Percentiles rank a stretch among this genome's conserved stretches.
Conservation (phyloP, 2,113 vertebrate genomes). For the Cavia aperea region DNA sequence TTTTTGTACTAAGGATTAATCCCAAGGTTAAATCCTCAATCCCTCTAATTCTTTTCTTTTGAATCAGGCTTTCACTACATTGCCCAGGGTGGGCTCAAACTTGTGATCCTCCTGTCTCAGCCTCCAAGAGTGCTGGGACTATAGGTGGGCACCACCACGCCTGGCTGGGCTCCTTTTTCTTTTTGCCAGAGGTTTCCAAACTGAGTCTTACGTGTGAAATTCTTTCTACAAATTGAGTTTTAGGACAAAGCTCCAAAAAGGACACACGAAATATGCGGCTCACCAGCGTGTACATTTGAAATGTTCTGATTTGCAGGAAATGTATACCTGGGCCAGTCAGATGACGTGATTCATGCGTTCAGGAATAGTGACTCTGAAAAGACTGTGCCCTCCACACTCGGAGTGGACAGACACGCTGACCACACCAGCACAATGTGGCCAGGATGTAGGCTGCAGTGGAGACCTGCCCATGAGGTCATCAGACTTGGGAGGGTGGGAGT, state of each 20-base stretch:
- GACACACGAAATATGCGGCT: background rate
- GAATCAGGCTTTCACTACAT: background rate
- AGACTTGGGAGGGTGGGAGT: too few relatives aligned
- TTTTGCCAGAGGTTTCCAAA: conserved; percentile 6
- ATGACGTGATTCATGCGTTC: background rate
- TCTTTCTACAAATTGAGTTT: background rate
- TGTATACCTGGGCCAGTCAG: background rate
- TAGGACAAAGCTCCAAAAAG: background rate
- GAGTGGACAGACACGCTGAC: background rate
- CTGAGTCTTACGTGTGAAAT: background rate
- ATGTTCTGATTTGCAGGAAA: background rate
- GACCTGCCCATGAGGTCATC: fast-evolving
- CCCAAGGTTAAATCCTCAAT: background rate
- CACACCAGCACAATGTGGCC: fast-evolving
- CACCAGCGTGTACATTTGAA: background rate
- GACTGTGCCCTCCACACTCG: fast-evolving
- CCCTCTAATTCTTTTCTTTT: background rate
- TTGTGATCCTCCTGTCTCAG: background rate
- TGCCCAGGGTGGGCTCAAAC: background rate
- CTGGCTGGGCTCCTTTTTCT: background rate
- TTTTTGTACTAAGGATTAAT: background rate
- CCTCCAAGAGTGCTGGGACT: background rate
- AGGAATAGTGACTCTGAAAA: background rate
- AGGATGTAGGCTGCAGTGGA: background rate
- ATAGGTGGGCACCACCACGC: background rate